A percentile compares a stretch with the other conserved stretches of the same genome.
phyloP scores from a whole-genome alignment of 2,113 vertebrate genomes.

The Megatriorchis doriae region DNA sequence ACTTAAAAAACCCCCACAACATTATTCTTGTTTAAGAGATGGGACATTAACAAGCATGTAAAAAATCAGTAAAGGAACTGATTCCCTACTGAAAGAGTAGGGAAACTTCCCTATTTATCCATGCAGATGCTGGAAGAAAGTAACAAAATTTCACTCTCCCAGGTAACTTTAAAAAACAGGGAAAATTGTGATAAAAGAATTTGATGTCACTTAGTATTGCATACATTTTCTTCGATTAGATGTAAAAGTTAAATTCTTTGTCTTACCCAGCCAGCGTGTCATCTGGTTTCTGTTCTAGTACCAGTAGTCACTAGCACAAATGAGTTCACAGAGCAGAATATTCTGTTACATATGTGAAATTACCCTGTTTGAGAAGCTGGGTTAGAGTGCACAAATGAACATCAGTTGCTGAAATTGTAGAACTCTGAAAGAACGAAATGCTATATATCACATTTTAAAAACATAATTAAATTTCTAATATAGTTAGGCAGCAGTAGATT shows the following conservation, averaged over 20 bases:
- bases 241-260: neutral
- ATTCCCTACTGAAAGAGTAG: too few species aligned
- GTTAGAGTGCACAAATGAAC: neutral
- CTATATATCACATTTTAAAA: neutral
- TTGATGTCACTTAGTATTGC: neutral
- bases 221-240: neutral
- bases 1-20: neutral
- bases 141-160: neutral
- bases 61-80: neutral
- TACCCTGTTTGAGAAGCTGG: neutral
- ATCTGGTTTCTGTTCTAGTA: neutral
- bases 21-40: neutral
- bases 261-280: neutral
- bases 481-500: neutral
- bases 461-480: neutral
- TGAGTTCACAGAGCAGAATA: neutral
- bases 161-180: neutral
- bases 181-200: neutral
- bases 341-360: fast-evolving
- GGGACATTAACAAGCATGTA: neutral
- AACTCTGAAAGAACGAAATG: neutral
- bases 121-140: neutral
- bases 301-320: neutral
- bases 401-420: neutral
- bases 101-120: neutral